Conservation (phyloP, 2,888 invertebrate genomes). For the Dinocampus coccinellae region DNA sequence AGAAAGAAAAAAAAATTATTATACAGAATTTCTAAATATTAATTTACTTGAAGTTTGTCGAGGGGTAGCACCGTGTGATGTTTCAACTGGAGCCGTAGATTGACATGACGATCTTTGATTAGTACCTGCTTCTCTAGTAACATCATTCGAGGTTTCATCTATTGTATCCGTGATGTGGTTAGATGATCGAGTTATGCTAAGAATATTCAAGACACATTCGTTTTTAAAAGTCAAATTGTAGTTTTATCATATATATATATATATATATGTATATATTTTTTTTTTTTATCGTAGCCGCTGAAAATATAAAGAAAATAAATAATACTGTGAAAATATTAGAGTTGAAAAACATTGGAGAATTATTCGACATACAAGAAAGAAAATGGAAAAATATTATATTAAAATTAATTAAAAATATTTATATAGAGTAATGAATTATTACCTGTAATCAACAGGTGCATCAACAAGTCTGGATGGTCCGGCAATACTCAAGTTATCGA, state of each 20-base stretch:
- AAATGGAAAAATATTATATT: constrained; percentile 19
- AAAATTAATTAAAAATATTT: background rate
- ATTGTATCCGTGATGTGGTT: constrained; percentile 45
- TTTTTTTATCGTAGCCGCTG: constrained; percentile 23
- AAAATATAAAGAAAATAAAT: constrained; percentile 30
- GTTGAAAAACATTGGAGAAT: background rate
- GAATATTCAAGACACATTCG: constrained; percentile 45
- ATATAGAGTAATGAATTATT: constrained; percentile 27
- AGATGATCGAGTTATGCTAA: constrained; percentile 55
- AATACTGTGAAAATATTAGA: constrained; percentile 7
- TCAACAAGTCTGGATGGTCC: constrained; percentile 64
- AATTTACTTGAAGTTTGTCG: constrained; percentile 54
- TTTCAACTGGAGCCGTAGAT: constrained; percentile 51
- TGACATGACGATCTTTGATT: constrained; percentile 49
- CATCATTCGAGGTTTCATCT: constrained; percentile 47
- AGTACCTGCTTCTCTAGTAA: constrained; percentile 45
- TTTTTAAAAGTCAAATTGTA: constrained; percentile 33
- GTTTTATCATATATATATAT: no score
- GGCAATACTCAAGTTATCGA: constrained; percentile 55
- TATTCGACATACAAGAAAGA: background rate
- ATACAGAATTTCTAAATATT: constrained; percentile 16
- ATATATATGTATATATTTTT: constrained; percentile 27
- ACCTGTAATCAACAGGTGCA: constrained; percentile 61
- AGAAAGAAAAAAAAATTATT: no score
- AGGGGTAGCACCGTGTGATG: constrained; percentile 49